These are phyloP conservation scores for Lates japonicus DNA, from an alignment of 2,797 vertebrate genomes.

Conservation along the genomic window DNA sequence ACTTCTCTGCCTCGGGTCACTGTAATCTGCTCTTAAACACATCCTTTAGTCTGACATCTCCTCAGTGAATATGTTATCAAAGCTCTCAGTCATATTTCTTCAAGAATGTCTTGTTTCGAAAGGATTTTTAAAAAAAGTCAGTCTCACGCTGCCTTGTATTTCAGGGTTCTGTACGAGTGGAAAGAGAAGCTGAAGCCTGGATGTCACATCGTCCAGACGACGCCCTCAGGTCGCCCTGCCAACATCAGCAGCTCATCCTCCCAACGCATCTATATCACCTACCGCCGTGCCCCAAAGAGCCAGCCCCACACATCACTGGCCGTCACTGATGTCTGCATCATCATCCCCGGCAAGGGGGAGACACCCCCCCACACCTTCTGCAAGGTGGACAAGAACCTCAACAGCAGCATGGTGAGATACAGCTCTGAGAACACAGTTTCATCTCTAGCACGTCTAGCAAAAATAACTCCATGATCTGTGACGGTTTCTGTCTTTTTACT, in stretches of 20 bases:
- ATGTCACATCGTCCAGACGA: constrained; percentile 96
- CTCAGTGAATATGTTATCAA: constrained; percentile 23
- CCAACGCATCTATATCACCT: constrained; percentile 96
- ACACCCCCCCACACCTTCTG: constrained; percentile 97
- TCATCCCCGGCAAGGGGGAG: constrained; percentile 97
- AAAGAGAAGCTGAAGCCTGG: constrained; percentile 97
- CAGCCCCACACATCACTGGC: constrained; percentile 94
- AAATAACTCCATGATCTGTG: constrained; percentile 5
- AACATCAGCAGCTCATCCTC: constrained; percentile 96
- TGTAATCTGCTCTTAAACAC: constrained; percentile 71
- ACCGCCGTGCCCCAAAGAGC: constrained; percentile 93
- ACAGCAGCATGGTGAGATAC: constrained; percentile 96
- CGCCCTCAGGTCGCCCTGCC: constrained; percentile 94
- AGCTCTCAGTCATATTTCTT: neutral
- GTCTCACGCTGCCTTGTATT: neutral
- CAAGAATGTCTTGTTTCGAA: neutral
- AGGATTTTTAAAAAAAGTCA: constrained; percentile 12
- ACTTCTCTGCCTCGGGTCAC: constrained; percentile 53
- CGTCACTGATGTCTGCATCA: constrained; percentile 97
- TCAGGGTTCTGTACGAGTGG: constrained; percentile 96
- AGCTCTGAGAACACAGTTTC: neutral
- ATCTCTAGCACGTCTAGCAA: neutral
- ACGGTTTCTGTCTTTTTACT: constrained; percentile 39
- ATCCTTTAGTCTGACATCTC: constrained; percentile 41
- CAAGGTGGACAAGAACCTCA: constrained; percentile 98